Percentiles rank a stretch among this genome's conserved stretches.
Evolutionary conservation across 2,113 vertebrate genomes (phyloP).

Genomic region (Callospermophilus lateralis): DNA sequence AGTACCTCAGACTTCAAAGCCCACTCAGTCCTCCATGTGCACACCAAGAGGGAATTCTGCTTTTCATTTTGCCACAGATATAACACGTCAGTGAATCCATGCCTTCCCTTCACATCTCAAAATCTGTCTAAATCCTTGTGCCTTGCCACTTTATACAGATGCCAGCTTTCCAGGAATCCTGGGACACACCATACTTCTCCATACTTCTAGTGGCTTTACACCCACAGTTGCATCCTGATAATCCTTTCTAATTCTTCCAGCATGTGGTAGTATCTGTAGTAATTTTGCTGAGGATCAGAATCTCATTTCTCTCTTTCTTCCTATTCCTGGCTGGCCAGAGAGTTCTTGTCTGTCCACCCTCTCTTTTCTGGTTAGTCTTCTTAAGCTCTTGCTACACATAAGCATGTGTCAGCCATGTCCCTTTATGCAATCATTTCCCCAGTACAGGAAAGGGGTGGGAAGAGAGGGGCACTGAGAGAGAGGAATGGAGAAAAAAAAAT

Average conservation of each 20-base stretch:
- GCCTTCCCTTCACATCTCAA: not conserved
- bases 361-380: not conserved
- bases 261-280: not conserved
- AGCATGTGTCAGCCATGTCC: not conserved
- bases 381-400: not conserved
- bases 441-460: too few relatives aligned
- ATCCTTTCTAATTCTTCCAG: not conserved
- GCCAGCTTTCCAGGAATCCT: not conserved
- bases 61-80: not conserved
- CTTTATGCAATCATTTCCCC: not conserved
- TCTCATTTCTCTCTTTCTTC: not conserved
- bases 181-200: not conserved
- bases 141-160: not conserved
- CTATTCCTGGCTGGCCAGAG: not conserved
- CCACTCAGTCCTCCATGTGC: not conserved
- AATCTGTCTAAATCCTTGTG: not conserved
- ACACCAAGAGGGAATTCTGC: not conserved
- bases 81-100: not conserved
- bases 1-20: not conserved
- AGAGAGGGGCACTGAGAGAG: too few relatives aligned
- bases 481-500: too few relatives aligned
- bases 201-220: not conserved
- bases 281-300: not conserved
- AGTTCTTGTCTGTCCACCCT: not conserved
- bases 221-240: not conserved